A percentile compares a stretch with the other conserved stretches of the same genome.
Conservation (phyloP, 2,113 vertebrate species). For the Saguinus midas region DNA sequence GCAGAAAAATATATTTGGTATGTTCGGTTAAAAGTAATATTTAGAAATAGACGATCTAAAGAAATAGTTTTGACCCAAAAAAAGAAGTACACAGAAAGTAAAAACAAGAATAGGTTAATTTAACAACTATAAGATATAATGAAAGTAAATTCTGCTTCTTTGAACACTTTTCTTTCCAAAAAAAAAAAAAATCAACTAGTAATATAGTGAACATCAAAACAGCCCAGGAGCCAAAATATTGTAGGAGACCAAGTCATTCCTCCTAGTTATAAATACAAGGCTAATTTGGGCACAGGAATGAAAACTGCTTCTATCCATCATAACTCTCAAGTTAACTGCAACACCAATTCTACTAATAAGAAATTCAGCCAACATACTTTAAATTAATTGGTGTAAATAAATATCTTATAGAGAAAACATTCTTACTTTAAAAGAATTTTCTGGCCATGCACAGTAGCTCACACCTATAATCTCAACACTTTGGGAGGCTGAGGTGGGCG, state of each 20-base stretch:
- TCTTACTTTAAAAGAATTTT: neutral
- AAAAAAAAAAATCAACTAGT: neutral
- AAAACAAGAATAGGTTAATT: neutral
- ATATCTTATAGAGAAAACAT: constrained; percentile 7
- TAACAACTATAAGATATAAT: neutral
- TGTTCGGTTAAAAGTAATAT: neutral
- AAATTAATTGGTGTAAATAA: constrained; percentile 36
- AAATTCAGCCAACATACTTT: neutral
- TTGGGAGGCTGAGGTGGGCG: too few species aligned
- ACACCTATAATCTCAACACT: too few species aligned
- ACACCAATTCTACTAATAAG: neutral
- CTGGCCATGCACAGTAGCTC: too few species aligned
- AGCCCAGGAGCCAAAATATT: neutral
- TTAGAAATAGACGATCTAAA: constrained; percentile 18
- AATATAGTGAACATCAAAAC: neutral
- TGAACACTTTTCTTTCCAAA: constrained; percentile 33
- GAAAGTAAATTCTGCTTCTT: neutral
- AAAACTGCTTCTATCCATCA: neutral
- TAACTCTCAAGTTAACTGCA: neutral
- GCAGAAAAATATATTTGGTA: constrained; percentile 1
- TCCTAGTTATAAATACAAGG: neutral
- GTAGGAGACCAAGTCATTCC: neutral
- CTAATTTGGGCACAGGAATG: neutral
- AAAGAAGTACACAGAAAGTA: neutral
- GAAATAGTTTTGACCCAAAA: neutral